Percentiles rank a stretch among this genome's conserved stretches.
Conservation (phyloP, 2,113 vertebrate genomes). For the Podilymbus podiceps region DNA sequence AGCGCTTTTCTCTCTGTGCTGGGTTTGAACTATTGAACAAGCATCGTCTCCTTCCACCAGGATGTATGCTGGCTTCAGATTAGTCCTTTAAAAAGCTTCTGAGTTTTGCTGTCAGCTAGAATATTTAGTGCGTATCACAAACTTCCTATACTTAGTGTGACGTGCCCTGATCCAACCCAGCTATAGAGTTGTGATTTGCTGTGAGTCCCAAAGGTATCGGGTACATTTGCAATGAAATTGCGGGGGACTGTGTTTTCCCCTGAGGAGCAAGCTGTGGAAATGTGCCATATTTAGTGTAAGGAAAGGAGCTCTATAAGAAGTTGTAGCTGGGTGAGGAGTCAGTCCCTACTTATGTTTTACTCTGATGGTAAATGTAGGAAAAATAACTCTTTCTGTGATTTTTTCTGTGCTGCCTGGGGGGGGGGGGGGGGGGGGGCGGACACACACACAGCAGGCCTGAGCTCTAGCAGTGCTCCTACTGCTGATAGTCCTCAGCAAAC, state of each 20-base stretch:
- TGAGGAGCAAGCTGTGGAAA: neutral
- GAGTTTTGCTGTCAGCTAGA: neutral
- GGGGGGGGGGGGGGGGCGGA: too few species aligned
- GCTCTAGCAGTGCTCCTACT: neutral
- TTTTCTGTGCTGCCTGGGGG: neutral
- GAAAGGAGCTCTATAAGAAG: neutral
- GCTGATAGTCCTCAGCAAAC: neutral
- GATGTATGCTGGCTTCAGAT: neutral
- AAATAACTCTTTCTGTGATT: neutral
- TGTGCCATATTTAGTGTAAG: neutral
- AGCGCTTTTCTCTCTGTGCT: neutral
- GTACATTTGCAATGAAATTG: neutral
- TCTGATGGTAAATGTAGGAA: neutral
- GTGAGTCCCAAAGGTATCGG: neutral
- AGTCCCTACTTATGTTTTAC: neutral
- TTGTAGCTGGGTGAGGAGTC: neutral
- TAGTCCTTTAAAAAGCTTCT: neutral
- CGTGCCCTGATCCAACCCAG: neutral
- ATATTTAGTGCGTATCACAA: neutral
- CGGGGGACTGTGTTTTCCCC: neutral
- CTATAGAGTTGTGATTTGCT: neutral
- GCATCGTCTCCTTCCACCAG: neutral
- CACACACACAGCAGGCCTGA: neutral
- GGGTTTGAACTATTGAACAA: neutral
- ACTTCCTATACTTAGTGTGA: neutral